Evolutionary conservation across 2,113 vertebrate species (phyloP).

Genomic region (Sapayoa aenigma): DNA sequence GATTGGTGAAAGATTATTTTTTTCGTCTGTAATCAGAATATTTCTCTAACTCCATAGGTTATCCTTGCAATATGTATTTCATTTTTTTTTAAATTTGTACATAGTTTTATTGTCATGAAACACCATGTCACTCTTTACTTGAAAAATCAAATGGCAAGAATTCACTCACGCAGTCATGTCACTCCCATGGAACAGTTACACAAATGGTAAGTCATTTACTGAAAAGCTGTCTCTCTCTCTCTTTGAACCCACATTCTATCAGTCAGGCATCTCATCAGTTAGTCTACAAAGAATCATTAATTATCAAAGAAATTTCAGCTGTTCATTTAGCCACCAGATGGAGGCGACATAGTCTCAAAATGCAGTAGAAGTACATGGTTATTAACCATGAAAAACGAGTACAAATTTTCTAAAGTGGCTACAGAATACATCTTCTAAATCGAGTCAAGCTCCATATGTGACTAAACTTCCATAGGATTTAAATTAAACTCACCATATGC

Average conservation of each 20-base stretch:
- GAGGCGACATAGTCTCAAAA: not conserved
- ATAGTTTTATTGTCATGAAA: not conserved
- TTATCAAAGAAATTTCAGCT: conserved; percentile 29
- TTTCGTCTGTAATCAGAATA: not conserved
- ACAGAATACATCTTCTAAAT: not conserved
- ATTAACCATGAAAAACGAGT: conserved; percentile 35
- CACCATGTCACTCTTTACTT: not conserved
- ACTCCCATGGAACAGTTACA: not conserved
- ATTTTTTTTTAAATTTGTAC: not conserved
- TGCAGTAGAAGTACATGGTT: not conserved
- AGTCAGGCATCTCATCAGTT: not conserved
- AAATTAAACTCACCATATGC: not conserved
- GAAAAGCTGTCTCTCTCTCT: not conserved
- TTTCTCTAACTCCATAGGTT: not conserved
- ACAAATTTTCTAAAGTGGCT: not conserved
- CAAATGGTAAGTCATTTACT: not conserved
- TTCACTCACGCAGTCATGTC: not conserved
- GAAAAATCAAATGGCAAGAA: not conserved
- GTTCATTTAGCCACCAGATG: conserved; percentile 31
- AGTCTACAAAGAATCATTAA: conserved; percentile 9
- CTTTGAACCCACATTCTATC: not conserved
- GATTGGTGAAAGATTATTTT: not conserved
- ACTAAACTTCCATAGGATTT: not conserved
- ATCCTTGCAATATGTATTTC: not conserved
- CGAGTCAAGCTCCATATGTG: not conserved